Evolutionary conservation across 2,113 vertebrate species (phyloP).

Genomic region (Cygnus atratus): DNA sequence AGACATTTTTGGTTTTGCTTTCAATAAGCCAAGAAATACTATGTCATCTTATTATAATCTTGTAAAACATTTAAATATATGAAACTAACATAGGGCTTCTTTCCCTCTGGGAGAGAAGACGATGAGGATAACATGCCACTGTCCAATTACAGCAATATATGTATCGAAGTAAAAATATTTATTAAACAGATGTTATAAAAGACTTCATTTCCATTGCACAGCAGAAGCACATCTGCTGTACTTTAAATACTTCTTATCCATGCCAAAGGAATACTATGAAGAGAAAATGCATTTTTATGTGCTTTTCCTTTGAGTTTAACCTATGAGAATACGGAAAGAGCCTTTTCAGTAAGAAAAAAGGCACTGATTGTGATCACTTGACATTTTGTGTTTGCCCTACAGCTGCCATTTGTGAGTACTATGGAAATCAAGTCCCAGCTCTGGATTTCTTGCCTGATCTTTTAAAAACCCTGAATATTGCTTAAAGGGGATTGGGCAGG

Average conservation of each 20-base stretch:
- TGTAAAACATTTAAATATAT: neutral
- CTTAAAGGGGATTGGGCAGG: constrained; percentile 1
- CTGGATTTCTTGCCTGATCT: constrained; percentile 17
- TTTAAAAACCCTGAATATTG: constrained; percentile 8
- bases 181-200: constrained; percentile 33
- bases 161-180: constrained; percentile 22
- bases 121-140: neutral
- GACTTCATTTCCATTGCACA: neutral
- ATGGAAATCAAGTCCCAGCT: neutral
- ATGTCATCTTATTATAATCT: neutral
- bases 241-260: constrained; percentile 38
- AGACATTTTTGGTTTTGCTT: neutral
- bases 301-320: constrained; percentile 51
- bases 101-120: neutral
- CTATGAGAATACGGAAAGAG: neutral
- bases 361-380: constrained; percentile 12
- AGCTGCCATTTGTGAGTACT: constrained; percentile 12
- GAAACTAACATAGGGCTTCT: neutral
- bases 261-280: constrained; percentile 9
- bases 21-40: neutral
- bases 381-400: constrained; percentile 1
- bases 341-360: constrained; percentile 45
- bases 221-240: constrained; percentile 27
- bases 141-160: constrained; percentile 15
- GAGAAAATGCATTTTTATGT: constrained; percentile 38